phyloP scores from a whole-genome alignment of 2,113 vertebrate genomes.

The Motacilla tschutschensis region DNA sequence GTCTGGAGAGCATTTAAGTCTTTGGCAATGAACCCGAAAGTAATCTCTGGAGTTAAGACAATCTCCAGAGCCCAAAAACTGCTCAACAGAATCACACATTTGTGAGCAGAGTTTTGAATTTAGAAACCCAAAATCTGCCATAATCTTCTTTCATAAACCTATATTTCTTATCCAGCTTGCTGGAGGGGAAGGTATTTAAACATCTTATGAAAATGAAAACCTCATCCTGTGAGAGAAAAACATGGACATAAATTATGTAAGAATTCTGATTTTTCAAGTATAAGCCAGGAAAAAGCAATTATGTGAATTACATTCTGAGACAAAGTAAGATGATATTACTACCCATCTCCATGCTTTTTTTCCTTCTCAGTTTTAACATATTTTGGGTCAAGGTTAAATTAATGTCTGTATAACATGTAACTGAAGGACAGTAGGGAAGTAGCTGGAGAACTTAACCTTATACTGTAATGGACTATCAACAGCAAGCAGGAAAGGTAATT shows the following conservation, averaged over 20 bases:
- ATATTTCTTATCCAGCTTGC: not conserved
- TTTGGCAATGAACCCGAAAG: not conserved
- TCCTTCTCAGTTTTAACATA: not conserved
- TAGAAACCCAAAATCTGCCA: not conserved
- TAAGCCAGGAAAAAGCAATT: not conserved
- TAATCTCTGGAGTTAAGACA: not conserved
- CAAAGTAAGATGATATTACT: not conserved
- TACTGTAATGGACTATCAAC: not conserved
- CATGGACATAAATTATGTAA: not conserved
- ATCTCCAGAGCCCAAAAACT: not conserved
- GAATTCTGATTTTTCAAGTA: not conserved
- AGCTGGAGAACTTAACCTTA: not conserved
- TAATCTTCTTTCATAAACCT: not conserved
- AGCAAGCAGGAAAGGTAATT: not conserved
- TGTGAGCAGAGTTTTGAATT: not conserved
- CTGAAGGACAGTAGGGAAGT: not conserved
- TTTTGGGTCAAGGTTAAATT: not conserved
- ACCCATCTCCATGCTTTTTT: not conserved
- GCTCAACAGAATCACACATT: fast-evolving
- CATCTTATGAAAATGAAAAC: not conserved
- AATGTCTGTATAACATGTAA: not conserved
- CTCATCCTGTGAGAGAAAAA: not conserved
- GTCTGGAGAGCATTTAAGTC: not conserved
- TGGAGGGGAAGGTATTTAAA: not conserved
- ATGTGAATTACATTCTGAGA: not conserved